Percentiles rank a stretch among this genome's conserved stretches.
Evolutionary conservation across 2,888 invertebrate genomes (phyloP).

Genomic region (Drosophila mayaguana): DNA sequence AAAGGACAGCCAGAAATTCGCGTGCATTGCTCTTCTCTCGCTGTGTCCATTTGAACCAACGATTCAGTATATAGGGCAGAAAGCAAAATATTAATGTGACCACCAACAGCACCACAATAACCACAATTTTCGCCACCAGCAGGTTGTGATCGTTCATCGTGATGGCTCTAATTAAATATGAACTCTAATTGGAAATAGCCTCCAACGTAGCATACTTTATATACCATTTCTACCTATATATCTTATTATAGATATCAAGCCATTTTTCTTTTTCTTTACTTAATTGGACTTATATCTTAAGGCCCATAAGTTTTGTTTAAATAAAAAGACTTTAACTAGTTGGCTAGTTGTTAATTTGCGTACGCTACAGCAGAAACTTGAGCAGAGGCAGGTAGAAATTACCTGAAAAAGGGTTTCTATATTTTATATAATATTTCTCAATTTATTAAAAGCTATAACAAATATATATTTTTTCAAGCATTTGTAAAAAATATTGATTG

Average conservation of each 20-base stretch:
- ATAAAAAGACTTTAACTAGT: not conserved
- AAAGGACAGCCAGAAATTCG: slow-evolving; percentile 86
- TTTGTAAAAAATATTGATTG: no score
- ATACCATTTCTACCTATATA: slow-evolving; percentile 18
- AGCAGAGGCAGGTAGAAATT: no score
- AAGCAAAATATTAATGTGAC: slow-evolving; percentile 92
- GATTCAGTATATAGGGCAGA: slow-evolving; percentile 89
- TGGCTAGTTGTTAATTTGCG: not conserved
- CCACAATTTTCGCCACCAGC: slow-evolving; percentile 89
- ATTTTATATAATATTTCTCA: no score
- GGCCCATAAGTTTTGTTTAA: slow-evolving; percentile 26
- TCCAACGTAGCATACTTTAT: slow-evolving; percentile 17
- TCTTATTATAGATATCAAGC: slow-evolving; percentile 2
- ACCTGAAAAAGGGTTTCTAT: not conserved
- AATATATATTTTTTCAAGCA: no score
- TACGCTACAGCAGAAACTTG: slow-evolving; percentile 14
- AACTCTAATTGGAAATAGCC: slow-evolving; percentile 6
- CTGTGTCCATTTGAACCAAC: slow-evolving; percentile 88
- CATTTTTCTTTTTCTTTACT: slow-evolving; percentile 6
- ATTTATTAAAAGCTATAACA: no score
- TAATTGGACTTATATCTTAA: slow-evolving; percentile 11
- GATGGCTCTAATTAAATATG: not conserved
- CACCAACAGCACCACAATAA: slow-evolving; percentile 91
- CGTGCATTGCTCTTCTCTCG: slow-evolving; percentile 74
- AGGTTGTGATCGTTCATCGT: slow-evolving; percentile 44